Evolutionary conservation across 2,888 invertebrate species (phyloP), one percentile per base, ranked within the genome.

Genomic region (Drosophila tripunctata): DNA sequence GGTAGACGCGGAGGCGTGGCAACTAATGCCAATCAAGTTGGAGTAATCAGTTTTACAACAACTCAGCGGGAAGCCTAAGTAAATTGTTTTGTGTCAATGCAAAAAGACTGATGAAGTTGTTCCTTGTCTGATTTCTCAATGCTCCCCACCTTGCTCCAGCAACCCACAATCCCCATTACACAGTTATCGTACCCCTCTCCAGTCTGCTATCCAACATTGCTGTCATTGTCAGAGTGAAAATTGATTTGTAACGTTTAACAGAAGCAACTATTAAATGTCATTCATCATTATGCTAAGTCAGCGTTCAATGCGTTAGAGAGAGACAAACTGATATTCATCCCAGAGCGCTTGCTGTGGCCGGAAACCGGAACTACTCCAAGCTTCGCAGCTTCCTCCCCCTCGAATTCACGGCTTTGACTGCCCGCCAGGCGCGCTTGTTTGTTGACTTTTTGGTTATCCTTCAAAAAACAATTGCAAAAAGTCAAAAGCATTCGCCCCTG

Each of bases 201-300:
- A 1, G 1, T 8, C 3, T 8, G 0, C 17, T n/a, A 5, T 22
- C 14, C 2, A 2, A 19, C 31, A 7, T 43, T 35, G 62, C 50
- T 68, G 82, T 65, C 69, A 62, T 48, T 81, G 79, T 85, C 79
- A 77, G 56, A 61, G 63, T 63, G 77, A 88, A 86, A 88, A 88
- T 82, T 82, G 82, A 82, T 82, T 82, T 88, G 87, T 87, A 88
- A 87, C 82, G 73, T 88, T 88, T 88, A 87, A 67, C 73, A 61
- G 52, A 40, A 60, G 67, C 47, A 70, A 61, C 84, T 70, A 88
- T 82, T 79, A 86, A 86, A 82, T 86, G 81, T 88, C 81, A 82
- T 82, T 82, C 81, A 82, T 82, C 81, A 82, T 82, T 82, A 82
- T 88, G 88, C 87, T 79, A 88, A 81, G 81, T 81, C 81, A 85